A percentile compares a stretch with the other conserved stretches of the same genome.
Evolutionary conservation across 2,888 invertebrate genomes (phyloP).

Genomic region (Cremastinae sp.): DNA sequence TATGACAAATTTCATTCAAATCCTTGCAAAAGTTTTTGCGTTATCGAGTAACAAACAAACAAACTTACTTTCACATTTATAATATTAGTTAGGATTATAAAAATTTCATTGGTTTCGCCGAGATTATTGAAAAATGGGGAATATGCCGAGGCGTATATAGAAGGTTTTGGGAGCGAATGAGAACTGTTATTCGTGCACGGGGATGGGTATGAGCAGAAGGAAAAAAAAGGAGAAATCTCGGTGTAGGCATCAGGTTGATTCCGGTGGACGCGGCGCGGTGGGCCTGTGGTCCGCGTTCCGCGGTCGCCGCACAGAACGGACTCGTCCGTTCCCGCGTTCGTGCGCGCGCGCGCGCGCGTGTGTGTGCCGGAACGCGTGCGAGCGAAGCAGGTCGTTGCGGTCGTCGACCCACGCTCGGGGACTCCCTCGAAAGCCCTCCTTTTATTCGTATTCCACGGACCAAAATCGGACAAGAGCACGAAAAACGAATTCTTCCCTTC

Average conservation of each 20-base stretch:
- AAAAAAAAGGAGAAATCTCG: slow-evolving; percentile 14
- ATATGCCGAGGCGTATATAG: too few relatives aligned
- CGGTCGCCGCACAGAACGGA: slow-evolving; percentile 12
- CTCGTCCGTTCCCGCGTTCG: too few relatives aligned
- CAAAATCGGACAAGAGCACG: slow-evolving; percentile 33
- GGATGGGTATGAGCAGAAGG: slow-evolving; percentile 2
- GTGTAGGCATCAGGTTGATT: slow-evolving; percentile 54
- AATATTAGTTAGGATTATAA: too few relatives aligned
- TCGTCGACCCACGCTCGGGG: slow-evolving; percentile 69
- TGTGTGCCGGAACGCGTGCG: slow-evolving; percentile 41
- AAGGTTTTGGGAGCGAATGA: slow-evolving; percentile 26
- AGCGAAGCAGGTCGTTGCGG: slow-evolving; percentile 62
- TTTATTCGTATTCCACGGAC: slow-evolving; percentile 63
- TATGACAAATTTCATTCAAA: too few relatives aligned
- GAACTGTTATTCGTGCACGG: slow-evolving; percentile 35
- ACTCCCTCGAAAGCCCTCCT: slow-evolving; percentile 72
- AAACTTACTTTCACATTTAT: too few relatives aligned
- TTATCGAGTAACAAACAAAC: too few relatives aligned
- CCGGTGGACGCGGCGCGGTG: slow-evolving; percentile 18
- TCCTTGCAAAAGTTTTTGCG: too few relatives aligned
- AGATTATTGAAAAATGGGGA: too few relatives aligned
- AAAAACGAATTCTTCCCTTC: slow-evolving; percentile 24
- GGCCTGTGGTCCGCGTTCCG: slow-evolving; percentile 18
- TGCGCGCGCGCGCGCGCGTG: neutral
- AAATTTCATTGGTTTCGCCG: too few relatives aligned